These are phyloP conservation scores for Himantopus leucocephalus DNA, from an alignment of 2,113 vertebrate genomes.

Conservation along the genomic window DNA sequence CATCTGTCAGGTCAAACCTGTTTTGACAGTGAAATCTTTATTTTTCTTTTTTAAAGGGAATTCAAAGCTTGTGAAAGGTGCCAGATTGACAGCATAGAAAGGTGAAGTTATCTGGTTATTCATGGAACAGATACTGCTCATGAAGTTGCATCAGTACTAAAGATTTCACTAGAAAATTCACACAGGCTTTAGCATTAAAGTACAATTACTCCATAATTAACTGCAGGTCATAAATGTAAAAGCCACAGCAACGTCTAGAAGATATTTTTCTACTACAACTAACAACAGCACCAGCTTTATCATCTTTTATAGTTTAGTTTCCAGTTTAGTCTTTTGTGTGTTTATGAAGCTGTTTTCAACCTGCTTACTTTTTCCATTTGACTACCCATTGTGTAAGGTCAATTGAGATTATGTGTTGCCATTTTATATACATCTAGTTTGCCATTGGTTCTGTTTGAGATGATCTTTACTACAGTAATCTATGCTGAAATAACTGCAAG, in stretches of 20 bases:
- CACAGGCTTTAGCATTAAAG: neutral
- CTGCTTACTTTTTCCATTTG: neutral
- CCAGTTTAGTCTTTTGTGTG: neutral
- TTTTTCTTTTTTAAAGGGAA: neutral
- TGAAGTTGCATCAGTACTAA: neutral
- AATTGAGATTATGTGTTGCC: neutral
- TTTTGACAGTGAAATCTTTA: conserved; percentile 27
- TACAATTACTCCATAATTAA: neutral
- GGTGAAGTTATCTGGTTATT: neutral
- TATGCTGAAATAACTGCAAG: neutral
- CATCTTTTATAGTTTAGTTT: neutral
- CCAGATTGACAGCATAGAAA: neutral
- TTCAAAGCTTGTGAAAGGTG: neutral
- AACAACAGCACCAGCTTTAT: neutral
- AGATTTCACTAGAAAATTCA: neutral
- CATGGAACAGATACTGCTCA: neutral
- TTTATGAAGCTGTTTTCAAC: neutral
- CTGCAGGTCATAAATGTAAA: neutral
- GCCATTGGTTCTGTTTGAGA: neutral
- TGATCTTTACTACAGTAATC: neutral
- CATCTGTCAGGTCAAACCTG: neutral
- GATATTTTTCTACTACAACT: neutral
- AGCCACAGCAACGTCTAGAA: neutral
- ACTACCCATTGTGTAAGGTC: neutral
- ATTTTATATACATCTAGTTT: neutral